Percentiles rank a stretch among this genome's conserved stretches.
Evolutionary conservation across 2,888 invertebrate genomes (phyloP).

Genomic region (Drosophila prostipennis): DNA sequence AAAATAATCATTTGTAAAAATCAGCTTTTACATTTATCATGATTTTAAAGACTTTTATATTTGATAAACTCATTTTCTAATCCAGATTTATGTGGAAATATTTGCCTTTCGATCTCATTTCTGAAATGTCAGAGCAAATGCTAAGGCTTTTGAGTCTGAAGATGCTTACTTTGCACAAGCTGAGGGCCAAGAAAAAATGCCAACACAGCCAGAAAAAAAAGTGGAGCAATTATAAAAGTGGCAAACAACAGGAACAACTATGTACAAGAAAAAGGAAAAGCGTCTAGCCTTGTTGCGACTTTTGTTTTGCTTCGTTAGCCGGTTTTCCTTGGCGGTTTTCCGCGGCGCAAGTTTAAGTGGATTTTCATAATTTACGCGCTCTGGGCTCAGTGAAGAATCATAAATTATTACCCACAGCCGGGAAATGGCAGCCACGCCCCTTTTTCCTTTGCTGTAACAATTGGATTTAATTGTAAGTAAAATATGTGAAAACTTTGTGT

Average conservation of each 20-base stretch:
- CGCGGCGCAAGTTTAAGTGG: slow-evolving; percentile 73
- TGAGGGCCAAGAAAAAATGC: slow-evolving; percentile 47
- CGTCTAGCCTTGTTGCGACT: slow-evolving; percentile 53
- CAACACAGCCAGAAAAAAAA: slow-evolving; percentile 34
- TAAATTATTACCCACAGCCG: slow-evolving; percentile 65
- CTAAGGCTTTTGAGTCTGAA: slow-evolving; percentile 1
- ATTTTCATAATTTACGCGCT: slow-evolving; percentile 78
- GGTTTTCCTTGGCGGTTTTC: slow-evolving; percentile 15
- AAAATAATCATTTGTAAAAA: too few species aligned
- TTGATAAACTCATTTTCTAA: neutral
- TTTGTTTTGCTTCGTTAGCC: slow-evolving; percentile 74
- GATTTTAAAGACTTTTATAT: too few species aligned
- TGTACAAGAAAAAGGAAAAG: slow-evolving; percentile 13
- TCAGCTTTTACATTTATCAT: too few species aligned
- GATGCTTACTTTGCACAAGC: slow-evolving; percentile 25
- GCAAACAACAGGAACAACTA: slow-evolving; percentile 15
- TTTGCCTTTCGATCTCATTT: neutral
- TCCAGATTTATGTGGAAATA: neutral
- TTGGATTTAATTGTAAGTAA: slow-evolving; percentile 80
- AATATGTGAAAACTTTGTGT: slow-evolving; percentile 76
- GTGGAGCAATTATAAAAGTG: slow-evolving; percentile 25
- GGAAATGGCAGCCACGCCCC: slow-evolving; percentile 5
- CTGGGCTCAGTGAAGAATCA: slow-evolving; percentile 61
- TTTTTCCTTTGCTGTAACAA: slow-evolving; percentile 52
- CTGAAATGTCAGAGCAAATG: slow-evolving; percentile 8